Evolutionary conservation across 2,113 vertebrate species (phyloP), one percentile per base, ranked within the genome.

Genomic region (Dinomys branickii): DNA sequence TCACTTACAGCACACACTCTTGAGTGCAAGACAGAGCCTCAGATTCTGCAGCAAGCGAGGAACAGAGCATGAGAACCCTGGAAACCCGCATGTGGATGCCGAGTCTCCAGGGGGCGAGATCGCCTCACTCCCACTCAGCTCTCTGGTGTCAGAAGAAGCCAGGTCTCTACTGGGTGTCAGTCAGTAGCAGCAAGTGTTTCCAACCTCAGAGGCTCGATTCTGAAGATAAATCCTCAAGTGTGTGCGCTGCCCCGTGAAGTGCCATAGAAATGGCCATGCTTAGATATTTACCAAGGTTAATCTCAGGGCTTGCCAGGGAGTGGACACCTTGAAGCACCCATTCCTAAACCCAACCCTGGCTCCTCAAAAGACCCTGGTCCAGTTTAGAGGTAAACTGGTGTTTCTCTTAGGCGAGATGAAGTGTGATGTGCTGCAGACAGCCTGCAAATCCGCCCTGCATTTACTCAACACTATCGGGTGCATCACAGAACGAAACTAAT

Each of bases 161-260:
- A 54, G 14, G 38, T 88, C 50, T 82, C 65, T 44, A 78, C 71
- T 5, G 52, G 44, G 16, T 59, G 16, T 52, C 67, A 4, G 75
- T 75, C 94, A 87, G 20, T 35, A 90, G 35, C 63, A 89, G 82
- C 30, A 14, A 65, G 47, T 47, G n/a, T 92, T 95, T 78, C 78
- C 52, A 85, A 30, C 41, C 56, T 90, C 26, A 5, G 78, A 94
- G 41, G 71, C 88, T 85, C 52, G 33, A 83, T 47, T 67, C 87
- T 73, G 71, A 54, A 97, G 95, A 88, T 82, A 83, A 85, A 85
- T 61, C n/a, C 47, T 63, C 47, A 7, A 63, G 78, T 50, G 47
- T 6, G 47, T 50, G n/a, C 59, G 3, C 7, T 1, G 50, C 95
- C 54, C 95, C n/a, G 35, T 78, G 82, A 86, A 85, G 41, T 38